These are phyloP conservation scores for Lapara coniferarum DNA, from an alignment of 2,888 invertebrate species.

Conservation along the genomic window DNA sequence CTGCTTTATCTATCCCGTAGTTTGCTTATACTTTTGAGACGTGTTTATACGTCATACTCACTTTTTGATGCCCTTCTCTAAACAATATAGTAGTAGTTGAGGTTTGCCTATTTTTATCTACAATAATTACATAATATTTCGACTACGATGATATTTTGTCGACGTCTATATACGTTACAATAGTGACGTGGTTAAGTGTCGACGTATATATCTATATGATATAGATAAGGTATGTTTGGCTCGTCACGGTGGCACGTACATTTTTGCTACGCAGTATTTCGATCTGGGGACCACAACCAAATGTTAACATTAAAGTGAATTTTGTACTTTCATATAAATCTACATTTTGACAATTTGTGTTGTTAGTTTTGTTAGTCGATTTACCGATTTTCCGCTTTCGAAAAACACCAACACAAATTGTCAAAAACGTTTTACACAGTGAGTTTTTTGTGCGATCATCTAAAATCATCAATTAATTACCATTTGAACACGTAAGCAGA, in stretches of 20 bases:
- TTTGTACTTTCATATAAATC: slow-evolving; percentile 34
- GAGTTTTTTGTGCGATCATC: neutral
- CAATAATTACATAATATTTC: too few species aligned
- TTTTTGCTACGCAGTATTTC: slow-evolving; percentile 47
- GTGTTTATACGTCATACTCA: too few species aligned
- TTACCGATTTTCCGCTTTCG: slow-evolving; percentile 1
- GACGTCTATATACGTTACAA: too few species aligned
- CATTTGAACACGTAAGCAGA: neutral
- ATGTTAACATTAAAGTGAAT: slow-evolving; percentile 31
- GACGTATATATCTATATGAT: too few species aligned
- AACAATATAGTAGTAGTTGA: neutral
- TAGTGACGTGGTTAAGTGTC: too few species aligned
- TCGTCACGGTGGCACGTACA: slow-evolving; percentile 31
- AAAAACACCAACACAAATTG: slow-evolving; percentile 3
- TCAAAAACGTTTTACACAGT: neutral
- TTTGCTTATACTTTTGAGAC: too few species aligned
- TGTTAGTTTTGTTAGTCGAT: slow-evolving; percentile 2
- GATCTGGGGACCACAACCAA: slow-evolving; percentile 48
- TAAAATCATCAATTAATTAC: neutral
- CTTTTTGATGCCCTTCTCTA: neutral
- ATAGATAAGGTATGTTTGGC: neutral
- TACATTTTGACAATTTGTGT: slow-evolving; percentile 1
- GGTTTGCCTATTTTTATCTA: too few species aligned
- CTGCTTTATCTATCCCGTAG: too few species aligned
- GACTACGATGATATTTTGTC: too few species aligned